Evolutionary conservation across 2,888 invertebrate species (phyloP), one percentile per base, ranked within the genome.

Genomic region (Philaethria dido): DNA sequence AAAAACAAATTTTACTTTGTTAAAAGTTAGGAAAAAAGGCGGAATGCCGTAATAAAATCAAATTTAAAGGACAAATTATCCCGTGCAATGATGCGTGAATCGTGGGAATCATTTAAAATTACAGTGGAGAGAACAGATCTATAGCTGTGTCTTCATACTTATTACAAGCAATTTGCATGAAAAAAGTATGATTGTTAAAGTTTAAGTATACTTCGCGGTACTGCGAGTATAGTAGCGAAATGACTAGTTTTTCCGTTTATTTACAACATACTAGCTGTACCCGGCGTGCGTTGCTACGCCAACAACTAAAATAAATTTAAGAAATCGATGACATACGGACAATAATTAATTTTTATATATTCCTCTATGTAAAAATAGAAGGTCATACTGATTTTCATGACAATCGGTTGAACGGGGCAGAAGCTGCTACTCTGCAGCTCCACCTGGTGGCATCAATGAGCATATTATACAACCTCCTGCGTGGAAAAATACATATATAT

Each of bases 61-160:
- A 33, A 18, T 45, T 18, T 29, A 47, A 60, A 47, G 60, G 33
- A 47, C 29, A 29, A 45, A 47, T 60, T 60, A 60, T 45, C 33
- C 14, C 29, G 33, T 29, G 29, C 45, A 45, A 33, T 60, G 60
- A 47, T 45, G 60, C 60, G 20, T 60, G 45, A 47, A 47, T 14
- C 47, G 60, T 60, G 45, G 33, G 60, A 60, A 60, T 33, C 18
- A 47, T 60, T 60, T 33, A 18, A 45, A 60, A 60, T 60, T 60
- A 60, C 45, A 47, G 29, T 14, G 47, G 29, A 60, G 45, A 33
- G 33, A 47, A 33, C 45, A 47, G 29, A 18, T 25, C 29, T 29
- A 18, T 16, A 29, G 60, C 18, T 25, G 9, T 57, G 20, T n/a
- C 39, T 60, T 4, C 45, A 60, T 33, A 45, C 29, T 47, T 33